A percentile compares a stretch with the other conserved stretches of the same genome.
These are phyloP conservation scores for Drosophila rubida DNA, from an alignment of 2,888 invertebrate species.

Conservation along the genomic window DNA sequence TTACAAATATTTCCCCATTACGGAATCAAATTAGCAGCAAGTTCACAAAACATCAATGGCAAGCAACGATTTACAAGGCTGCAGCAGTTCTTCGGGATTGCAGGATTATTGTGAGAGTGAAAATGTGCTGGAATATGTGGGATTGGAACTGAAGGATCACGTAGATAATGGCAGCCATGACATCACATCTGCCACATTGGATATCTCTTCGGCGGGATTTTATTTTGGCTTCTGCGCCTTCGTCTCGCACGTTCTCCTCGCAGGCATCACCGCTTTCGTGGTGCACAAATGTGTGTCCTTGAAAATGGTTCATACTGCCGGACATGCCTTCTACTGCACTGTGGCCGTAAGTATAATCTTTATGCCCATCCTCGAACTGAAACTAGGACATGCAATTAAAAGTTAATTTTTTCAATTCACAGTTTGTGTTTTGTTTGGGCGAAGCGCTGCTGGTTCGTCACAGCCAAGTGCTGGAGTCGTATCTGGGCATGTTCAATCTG, in stretches of 20 bases:
- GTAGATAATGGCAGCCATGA: constrained; percentile 21
- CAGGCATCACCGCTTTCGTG: constrained; percentile 59
- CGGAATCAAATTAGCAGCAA: neutral
- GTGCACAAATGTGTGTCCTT: constrained; percentile 74
- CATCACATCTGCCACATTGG: neutral
- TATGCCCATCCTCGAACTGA: too few species aligned
- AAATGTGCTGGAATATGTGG: constrained; percentile 24
- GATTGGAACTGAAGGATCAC: neutral
- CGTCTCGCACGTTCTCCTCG: constrained; percentile 58
- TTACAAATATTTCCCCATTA: neutral
- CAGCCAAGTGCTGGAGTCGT: constrained; percentile 53
- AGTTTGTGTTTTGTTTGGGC: constrained; percentile 82
- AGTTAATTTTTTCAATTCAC: neutral
- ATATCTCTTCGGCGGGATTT: constrained; percentile 36
- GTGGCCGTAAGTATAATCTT: constrained; percentile 76
- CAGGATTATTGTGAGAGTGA: constrained; percentile 40
- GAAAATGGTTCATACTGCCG: constrained; percentile 80
- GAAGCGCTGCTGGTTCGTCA: constrained; percentile 81
- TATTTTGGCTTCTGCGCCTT: constrained; percentile 67
- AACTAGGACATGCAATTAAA: neutral
- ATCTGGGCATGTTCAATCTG: constrained; percentile 57
- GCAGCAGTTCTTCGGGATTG: constrained; percentile 35
- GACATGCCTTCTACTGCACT: constrained; percentile 83
- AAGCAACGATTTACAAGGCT: constrained; percentile 36
- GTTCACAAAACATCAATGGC: constrained; percentile 34